phyloP scores from a whole-genome alignment of 2,113 vertebrate species.

The Seriola quinqueradiata region DNA sequence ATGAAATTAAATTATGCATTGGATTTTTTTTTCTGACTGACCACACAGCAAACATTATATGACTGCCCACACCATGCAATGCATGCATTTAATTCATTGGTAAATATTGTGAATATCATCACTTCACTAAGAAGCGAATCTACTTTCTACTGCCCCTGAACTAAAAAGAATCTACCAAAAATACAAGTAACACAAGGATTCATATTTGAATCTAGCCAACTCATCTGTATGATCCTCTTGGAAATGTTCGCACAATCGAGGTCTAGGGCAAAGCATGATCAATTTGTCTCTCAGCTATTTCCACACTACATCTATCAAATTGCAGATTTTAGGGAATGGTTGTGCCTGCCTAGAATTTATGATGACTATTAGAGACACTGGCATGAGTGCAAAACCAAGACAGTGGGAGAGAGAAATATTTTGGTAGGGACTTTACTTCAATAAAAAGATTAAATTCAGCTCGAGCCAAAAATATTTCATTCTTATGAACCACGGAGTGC shows the following conservation, averaged over 20 bases:
- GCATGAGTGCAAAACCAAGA: slow-evolving; percentile 63
- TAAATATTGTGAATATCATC: not conserved
- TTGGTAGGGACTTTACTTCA: slow-evolving; percentile 61
- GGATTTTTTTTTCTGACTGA: not conserved
- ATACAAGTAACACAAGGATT: slow-evolving; percentile 1
- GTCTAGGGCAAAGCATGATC: slow-evolving; percentile 51
- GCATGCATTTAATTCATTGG: not conserved
- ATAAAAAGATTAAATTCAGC: slow-evolving; percentile 74
- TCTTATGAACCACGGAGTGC: slow-evolving; percentile 52
- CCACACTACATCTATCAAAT: slow-evolving; percentile 68
- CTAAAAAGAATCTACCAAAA: not conserved
- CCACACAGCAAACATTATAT: not conserved
- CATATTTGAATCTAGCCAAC: slow-evolving; percentile 21
- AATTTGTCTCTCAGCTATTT: slow-evolving; percentile 60
- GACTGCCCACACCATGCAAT: not conserved
- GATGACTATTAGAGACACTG: slow-evolving; percentile 66
- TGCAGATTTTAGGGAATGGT: slow-evolving; percentile 64
- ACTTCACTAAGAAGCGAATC: slow-evolving; percentile 7
- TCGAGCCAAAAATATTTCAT: slow-evolving; percentile 69
- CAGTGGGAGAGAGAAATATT: slow-evolving; percentile 53
- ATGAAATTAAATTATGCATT: slow-evolving; percentile 14
- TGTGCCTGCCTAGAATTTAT: slow-evolving; percentile 61
- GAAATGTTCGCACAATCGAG: slow-evolving; percentile 57
- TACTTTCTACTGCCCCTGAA: not conserved
- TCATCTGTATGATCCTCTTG: slow-evolving; percentile 45